phyloP scores from a whole-genome alignment of 2,888 invertebrate species.

The Poecilobothrus nobilitatus region DNA sequence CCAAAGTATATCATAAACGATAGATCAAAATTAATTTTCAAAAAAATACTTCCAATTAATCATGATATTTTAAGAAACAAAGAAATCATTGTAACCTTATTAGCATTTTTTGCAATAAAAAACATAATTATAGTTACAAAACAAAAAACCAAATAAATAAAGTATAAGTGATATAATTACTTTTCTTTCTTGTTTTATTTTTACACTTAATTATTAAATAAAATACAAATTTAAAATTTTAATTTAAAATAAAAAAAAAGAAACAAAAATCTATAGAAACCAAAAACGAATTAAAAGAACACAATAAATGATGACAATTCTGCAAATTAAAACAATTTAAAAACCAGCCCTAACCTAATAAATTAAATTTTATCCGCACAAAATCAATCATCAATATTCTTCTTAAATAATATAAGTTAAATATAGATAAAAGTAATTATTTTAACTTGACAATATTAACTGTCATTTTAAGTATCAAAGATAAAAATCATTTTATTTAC shows the following conservation, averaged over 20 bases:
- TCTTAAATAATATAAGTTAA: not conserved
- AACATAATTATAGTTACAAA: too few species aligned
- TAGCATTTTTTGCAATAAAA: too few species aligned
- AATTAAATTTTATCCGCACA: constrained; percentile 4
- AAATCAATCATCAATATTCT: constrained; percentile 1
- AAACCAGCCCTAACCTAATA: not conserved
- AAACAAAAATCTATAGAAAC: not conserved
- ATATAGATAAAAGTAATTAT: constrained; percentile 3
- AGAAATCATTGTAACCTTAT: too few species aligned
- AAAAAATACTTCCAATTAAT: too few species aligned
- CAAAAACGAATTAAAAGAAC: not conserved
- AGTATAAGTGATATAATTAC: too few species aligned
- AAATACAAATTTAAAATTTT: constrained; percentile 3
- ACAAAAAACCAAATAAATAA: too few species aligned
- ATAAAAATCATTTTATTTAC: not conserved
- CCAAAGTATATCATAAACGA: too few species aligned
- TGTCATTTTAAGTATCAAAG: constrained; percentile 6
- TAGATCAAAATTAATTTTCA: too few species aligned
- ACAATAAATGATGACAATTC: too few species aligned
- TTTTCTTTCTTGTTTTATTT: not conserved
- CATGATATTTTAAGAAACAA: too few species aligned
- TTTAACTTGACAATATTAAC: constrained; percentile 6
- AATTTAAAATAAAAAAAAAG: not conserved
- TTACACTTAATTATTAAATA: constrained; percentile 6
- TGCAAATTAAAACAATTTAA: too few species aligned